Evolutionary conservation across 2,888 invertebrate genomes (phyloP).

Genomic region (Nomada ruficornis): DNA sequence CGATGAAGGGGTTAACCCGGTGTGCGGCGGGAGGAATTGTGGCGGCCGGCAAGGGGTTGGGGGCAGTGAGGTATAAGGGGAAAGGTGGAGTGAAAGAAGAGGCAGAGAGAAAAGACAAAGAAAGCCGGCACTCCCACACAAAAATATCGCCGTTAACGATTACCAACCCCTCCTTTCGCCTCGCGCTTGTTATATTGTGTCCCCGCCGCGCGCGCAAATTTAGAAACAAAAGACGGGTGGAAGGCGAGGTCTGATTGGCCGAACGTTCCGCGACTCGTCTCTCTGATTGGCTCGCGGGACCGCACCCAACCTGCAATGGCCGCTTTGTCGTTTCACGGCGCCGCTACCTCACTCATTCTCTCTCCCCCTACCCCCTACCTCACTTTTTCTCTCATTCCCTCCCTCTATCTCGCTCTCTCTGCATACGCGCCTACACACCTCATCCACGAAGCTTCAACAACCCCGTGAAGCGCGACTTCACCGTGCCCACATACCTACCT

Average conservation of each 20-base stretch:
- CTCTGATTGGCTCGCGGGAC: slow-evolving; percentile 83
- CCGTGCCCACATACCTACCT: slow-evolving; percentile 44
- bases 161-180: slow-evolving; percentile 74
- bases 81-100: slow-evolving; percentile 43
- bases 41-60: slow-evolving; percentile 8
- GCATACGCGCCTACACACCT: slow-evolving; percentile 73
- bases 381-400: slow-evolving; percentile 21
- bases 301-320: slow-evolving; percentile 84
- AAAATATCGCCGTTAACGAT: slow-evolving; percentile 83
- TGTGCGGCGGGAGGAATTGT: slow-evolving; percentile 20
- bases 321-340: slow-evolving; percentile 81
- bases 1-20: slow-evolving; percentile 49
- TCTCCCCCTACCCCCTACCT: slow-evolving; percentile 40
- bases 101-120: slow-evolving; percentile 51
- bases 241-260: slow-evolving; percentile 82
- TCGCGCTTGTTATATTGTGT: slow-evolving; percentile 82
- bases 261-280: slow-evolving; percentile 78
- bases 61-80: slow-evolving; percentile 27
- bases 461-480: slow-evolving; percentile 68
- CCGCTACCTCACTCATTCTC: slow-evolving; percentile 59
- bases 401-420: slow-evolving; percentile 39
- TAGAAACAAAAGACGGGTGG: slow-evolving; percentile 82
- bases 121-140: slow-evolving; percentile 66
- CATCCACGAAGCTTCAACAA: slow-evolving; percentile 70
- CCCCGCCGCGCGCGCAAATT: slow-evolving; percentile 78